Conservation (phyloP, 2,888 invertebrate genomes). For the Noctua janthe region DNA sequence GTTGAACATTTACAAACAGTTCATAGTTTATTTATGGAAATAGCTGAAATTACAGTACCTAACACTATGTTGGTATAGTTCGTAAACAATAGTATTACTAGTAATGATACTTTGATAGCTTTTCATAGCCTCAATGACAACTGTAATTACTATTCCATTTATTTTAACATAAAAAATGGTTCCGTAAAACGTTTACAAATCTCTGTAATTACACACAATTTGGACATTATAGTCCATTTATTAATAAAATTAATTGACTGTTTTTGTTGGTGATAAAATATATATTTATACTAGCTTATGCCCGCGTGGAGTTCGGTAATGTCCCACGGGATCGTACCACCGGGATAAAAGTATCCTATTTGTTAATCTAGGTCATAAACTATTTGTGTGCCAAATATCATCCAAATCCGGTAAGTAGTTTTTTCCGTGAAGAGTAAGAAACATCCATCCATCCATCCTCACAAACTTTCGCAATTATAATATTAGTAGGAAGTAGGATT, state of each 20-base stretch:
- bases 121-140: conserved; percentile 28
- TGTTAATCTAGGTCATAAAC: no score
- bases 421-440: no score
- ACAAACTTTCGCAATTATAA: no score
- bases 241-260: conserved; percentile 5
- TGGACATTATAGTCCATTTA: conserved; percentile 6
- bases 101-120: conserved; percentile 41
- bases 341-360: no score
- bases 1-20: conserved; percentile 8
- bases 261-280: conserved; percentile 15
- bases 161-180: conserved; percentile 33
- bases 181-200: conserved; percentile 36
- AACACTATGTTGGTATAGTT: neutral
- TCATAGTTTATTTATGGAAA: conserved; percentile 33
- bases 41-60: conserved; percentile 11
- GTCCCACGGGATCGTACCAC: no score
- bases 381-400: no score
- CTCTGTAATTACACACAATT: conserved; percentile 36
- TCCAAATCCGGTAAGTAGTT: no score
- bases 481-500: neutral
- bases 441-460: no score
- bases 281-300: no score
- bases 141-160: conserved; percentile 50
- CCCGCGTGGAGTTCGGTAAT: no score
- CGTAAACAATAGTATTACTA: conserved; percentile 20